A percentile compares a stretch with the other conserved stretches of the same genome.
Evolutionary conservation across 92 coral and sea anemone genomes (phyloP).

Genomic region (Ricordea florida): DNA sequence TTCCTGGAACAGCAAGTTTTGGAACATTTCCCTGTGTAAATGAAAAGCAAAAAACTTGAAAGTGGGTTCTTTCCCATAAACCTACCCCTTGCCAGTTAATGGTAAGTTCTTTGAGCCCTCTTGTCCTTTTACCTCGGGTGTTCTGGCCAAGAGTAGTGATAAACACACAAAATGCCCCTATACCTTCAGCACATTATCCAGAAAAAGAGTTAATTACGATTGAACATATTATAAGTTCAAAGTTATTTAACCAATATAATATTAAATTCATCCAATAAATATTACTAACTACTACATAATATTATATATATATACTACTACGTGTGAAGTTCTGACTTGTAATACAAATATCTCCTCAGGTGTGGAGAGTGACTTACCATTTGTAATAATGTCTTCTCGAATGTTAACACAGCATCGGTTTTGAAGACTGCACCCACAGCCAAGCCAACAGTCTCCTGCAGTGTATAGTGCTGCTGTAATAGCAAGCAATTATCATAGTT

Average conservation of each 20-base stretch:
- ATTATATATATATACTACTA: not conserved
- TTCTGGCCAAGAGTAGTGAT: no score
- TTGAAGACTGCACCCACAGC: constrained; percentile 89
- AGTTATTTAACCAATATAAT: no score
- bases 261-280: no score
- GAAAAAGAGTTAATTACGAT: no score
- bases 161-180: no score
- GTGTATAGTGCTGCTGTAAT: constrained; percentile 63
- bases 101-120: no score
- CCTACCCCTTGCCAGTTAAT: no score
- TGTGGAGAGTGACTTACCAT: constrained; percentile 54
- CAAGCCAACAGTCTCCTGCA: constrained; percentile 83
- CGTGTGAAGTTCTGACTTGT: no score
- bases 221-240: no score
- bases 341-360: not conserved
- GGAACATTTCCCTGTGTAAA: constrained; percentile 29
- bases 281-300: not conserved
- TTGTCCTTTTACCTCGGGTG: no score
- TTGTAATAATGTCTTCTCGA: constrained; percentile 69
- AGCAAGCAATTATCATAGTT: not conserved
- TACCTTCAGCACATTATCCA: no score
- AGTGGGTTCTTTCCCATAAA: no score
- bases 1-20: constrained; percentile 5
- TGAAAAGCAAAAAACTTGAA: not conserved
- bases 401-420: constrained; percentile 81